phyloP scores from a whole-genome alignment of 2,888 invertebrate species.

The Himalopsyche tibetana region DNA sequence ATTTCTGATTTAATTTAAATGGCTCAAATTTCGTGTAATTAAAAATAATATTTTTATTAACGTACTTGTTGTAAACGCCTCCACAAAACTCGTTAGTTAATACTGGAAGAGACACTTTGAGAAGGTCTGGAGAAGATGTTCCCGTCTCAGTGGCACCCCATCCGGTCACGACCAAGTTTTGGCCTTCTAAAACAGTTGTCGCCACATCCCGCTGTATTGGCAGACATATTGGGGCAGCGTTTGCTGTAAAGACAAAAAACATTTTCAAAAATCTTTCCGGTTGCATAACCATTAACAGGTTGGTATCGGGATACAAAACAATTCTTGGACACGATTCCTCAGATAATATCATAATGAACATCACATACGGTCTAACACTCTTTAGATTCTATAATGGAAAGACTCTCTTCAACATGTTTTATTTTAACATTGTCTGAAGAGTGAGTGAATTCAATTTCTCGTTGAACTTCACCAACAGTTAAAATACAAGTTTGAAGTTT shows the following conservation, averaged over 20 bases:
- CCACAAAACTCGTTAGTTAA: slow-evolving; percentile 67
- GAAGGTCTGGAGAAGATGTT: slow-evolving; percentile 72
- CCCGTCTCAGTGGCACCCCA: slow-evolving; percentile 78
- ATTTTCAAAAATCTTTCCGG: not conserved
- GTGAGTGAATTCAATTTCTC: too few relatives aligned
- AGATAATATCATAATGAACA: not conserved
- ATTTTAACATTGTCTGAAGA: too few relatives aligned
- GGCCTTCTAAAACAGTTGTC: slow-evolving; percentile 67
- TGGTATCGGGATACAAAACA: too few relatives aligned
- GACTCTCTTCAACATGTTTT: too few relatives aligned
- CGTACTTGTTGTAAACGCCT: not conserved
- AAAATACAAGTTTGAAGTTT: too few relatives aligned
- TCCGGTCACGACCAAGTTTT: slow-evolving; percentile 74
- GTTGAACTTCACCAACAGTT: too few relatives aligned
- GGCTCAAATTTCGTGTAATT: too few relatives aligned
- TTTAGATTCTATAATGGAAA: too few relatives aligned
- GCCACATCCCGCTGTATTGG: slow-evolving; percentile 70
- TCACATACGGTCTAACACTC: too few relatives aligned
- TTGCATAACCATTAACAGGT: not conserved
- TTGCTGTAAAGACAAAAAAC: slow-evolving; percentile 69
- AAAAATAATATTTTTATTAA: too few relatives aligned
- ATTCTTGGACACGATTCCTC: not conserved
- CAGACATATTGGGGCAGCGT: slow-evolving; percentile 75
- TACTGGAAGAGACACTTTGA: slow-evolving; percentile 72
- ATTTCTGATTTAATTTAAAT: too few relatives aligned